phyloP scores from a whole-genome alignment of 1,140 invertebrate species.

The Ostrea denselamellosa region DNA sequence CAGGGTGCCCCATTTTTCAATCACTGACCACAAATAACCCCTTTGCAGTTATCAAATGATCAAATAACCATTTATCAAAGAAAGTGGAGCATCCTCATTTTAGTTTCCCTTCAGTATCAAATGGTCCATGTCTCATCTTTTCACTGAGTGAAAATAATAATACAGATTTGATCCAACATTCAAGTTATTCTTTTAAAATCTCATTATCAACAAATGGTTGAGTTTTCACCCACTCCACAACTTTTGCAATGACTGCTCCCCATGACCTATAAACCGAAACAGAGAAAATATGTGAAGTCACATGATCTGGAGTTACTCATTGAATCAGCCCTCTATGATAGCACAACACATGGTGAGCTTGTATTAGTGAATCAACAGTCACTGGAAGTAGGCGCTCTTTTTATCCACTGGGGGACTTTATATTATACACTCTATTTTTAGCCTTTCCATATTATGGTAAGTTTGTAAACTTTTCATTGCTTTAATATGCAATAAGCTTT shows the following conservation, averaged over 20 bases:
- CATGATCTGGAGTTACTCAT: constrained; percentile 34
- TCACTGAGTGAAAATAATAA: too few relatives aligned
- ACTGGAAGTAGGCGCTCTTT: not conserved
- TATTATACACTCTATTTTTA: constrained; percentile 9
- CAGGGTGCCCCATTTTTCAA: constrained; percentile 21
- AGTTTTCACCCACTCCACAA: not conserved
- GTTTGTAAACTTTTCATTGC: constrained; percentile 16
- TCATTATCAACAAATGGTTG: not conserved
- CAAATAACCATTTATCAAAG: constrained; percentile 19
- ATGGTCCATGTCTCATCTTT: too few relatives aligned
- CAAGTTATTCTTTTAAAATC: not conserved
- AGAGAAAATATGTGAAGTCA: constrained; percentile 38
- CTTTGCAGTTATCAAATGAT: constrained; percentile 17
- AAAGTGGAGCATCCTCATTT: not conserved
- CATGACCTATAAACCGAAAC: constrained; percentile 6
- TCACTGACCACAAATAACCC: constrained; percentile 37
- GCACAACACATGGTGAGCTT: constrained; percentile 27
- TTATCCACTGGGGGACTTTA: not conserved
- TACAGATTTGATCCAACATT: too few relatives aligned
- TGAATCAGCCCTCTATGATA: constrained; percentile 25
- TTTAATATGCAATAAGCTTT: not conserved
- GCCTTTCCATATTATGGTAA: constrained; percentile 35
- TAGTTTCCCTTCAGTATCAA: too few relatives aligned
- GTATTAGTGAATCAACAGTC: constrained; percentile 29
- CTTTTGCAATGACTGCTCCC: constrained; percentile 33